These are phyloP conservation scores for Semaprochilodus insignis DNA, from an alignment of 2,797 vertebrate species.

Conservation along the genomic window DNA sequence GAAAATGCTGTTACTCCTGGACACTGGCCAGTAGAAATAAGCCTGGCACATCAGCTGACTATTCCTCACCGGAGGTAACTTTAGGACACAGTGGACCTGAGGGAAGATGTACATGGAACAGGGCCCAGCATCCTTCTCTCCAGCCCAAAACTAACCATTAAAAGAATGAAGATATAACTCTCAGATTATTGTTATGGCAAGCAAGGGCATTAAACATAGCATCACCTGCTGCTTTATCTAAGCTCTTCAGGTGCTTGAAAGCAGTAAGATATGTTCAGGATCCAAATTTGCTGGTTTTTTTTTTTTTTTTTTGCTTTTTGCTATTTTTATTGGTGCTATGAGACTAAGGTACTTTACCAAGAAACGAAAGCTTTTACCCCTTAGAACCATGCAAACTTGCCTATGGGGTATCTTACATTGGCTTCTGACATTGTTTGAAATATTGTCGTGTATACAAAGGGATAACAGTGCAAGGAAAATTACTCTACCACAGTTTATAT, in stretches of 20 bases:
- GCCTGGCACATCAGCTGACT: constrained; percentile 53
- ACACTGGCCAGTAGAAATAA: constrained; percentile 57
- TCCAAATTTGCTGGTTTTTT: too few relatives aligned
- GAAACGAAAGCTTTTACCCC: not conserved
- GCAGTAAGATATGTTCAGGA: not conserved
- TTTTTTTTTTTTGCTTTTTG: too few relatives aligned
- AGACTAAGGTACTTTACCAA: not conserved
- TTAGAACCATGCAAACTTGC: too few relatives aligned
- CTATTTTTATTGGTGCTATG: not conserved
- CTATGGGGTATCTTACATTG: too few relatives aligned
- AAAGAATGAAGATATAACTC: not conserved
- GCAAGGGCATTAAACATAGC: not conserved
- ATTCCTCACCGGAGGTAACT: constrained; percentile 49
- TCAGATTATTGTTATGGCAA: not conserved
- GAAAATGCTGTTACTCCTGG: constrained; percentile 56
- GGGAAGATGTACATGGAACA: constrained; percentile 33
- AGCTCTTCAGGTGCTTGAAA: not conserved
- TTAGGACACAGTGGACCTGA: constrained; percentile 51
- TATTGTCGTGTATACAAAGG: too few relatives aligned
- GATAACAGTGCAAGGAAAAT: too few relatives aligned
- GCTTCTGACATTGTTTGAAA: too few relatives aligned
- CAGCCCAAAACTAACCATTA: not conserved
- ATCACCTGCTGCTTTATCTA: not conserved
- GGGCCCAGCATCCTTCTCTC: constrained; percentile 17
- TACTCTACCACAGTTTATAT: too few relatives aligned